phyloP scores from a whole-genome alignment of 2,113 vertebrate species.

The Potamarius usumacintae region DNA sequence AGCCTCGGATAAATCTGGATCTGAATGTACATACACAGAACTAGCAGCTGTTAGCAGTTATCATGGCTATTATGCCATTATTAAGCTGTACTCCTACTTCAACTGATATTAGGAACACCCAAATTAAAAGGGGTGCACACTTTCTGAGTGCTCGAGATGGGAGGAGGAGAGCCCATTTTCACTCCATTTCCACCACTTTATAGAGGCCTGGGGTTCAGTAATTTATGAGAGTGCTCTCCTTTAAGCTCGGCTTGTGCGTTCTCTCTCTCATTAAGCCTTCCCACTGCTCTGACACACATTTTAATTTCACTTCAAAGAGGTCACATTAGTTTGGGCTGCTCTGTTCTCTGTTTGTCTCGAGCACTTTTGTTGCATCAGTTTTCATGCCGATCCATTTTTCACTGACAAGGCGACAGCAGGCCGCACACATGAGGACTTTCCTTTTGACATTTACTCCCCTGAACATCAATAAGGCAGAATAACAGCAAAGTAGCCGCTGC shows the following conservation, averaged over 20 bases:
- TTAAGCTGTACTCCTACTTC: slow-evolving; percentile 14
- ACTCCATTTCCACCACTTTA: slow-evolving; percentile 41
- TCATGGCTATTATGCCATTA: slow-evolving; percentile 32
- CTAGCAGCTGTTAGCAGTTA: slow-evolving; percentile 26
- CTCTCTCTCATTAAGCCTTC: slow-evolving; percentile 47
- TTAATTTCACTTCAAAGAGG: slow-evolving; percentile 56
- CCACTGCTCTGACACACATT: slow-evolving; percentile 52
- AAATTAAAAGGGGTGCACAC: slow-evolving; percentile 37
- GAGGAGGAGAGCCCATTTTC: slow-evolving; percentile 31
- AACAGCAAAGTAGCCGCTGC: slow-evolving; percentile 3
- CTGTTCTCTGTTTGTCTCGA: slow-evolving; percentile 36
- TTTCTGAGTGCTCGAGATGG: slow-evolving; percentile 16
- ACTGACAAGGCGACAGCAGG: slow-evolving; percentile 24
- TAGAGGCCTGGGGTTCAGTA: slow-evolving; percentile 37
- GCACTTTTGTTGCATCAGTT: slow-evolving; percentile 14
- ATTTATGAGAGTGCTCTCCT: slow-evolving; percentile 56
- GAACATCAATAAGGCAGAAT: slow-evolving; percentile 12
- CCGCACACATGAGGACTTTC: slow-evolving; percentile 26
- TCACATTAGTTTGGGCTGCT: slow-evolving; percentile 40
- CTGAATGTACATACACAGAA: slow-evolving; percentile 1
- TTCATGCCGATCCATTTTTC: slow-evolving; percentile 19
- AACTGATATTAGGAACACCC: slow-evolving; percentile 25
- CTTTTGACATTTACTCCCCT: slow-evolving; percentile 15
- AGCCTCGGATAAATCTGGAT: slow-evolving; percentile 2
- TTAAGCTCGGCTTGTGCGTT: slow-evolving; percentile 47